Conservation (phyloP, 1,140 invertebrate genomes). For the Latrodectus geometricus region DNA sequence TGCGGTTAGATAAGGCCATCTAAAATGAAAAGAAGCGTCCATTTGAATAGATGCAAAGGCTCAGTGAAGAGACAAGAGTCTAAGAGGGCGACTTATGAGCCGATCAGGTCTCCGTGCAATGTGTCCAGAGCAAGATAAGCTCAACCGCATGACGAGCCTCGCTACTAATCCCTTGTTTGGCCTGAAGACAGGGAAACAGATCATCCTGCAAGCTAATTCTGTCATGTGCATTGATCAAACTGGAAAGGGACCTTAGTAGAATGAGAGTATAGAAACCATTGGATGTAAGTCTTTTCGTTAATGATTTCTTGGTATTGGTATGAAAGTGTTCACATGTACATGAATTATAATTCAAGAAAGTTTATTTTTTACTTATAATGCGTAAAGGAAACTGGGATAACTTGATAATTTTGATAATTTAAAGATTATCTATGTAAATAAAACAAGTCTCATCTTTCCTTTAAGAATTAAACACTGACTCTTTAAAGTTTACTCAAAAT, state of each 20-base stretch:
- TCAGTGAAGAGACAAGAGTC: background rate
- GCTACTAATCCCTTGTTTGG: conserved; percentile 41
- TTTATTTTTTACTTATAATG: too few relatives aligned
- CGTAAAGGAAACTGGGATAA: too few relatives aligned
- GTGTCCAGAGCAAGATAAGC: conserved; percentile 32
- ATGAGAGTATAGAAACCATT: background rate
- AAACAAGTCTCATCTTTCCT: too few relatives aligned
- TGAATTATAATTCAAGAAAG: too few relatives aligned
- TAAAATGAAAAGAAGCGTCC: background rate
- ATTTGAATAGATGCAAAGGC: background rate
- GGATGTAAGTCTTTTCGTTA: too few relatives aligned
- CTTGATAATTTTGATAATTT: too few relatives aligned
- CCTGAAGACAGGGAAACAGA: conserved; percentile 19
- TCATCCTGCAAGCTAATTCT: background rate
- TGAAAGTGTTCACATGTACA: too few relatives aligned
- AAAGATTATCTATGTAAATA: too few relatives aligned
- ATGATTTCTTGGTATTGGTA: too few relatives aligned
- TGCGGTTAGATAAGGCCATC: background rate
- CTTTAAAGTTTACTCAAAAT: too few relatives aligned
- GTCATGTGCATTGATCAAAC: background rate
- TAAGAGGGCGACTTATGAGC: background rate
- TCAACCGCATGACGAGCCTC: conserved; percentile 18
- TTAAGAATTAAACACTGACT: too few relatives aligned
- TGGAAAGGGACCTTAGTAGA: background rate
- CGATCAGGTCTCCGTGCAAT: background rate